Evolutionary conservation across 2,113 vertebrate genomes (phyloP).

Genomic region (Hippopotamus amphibius): DNA sequence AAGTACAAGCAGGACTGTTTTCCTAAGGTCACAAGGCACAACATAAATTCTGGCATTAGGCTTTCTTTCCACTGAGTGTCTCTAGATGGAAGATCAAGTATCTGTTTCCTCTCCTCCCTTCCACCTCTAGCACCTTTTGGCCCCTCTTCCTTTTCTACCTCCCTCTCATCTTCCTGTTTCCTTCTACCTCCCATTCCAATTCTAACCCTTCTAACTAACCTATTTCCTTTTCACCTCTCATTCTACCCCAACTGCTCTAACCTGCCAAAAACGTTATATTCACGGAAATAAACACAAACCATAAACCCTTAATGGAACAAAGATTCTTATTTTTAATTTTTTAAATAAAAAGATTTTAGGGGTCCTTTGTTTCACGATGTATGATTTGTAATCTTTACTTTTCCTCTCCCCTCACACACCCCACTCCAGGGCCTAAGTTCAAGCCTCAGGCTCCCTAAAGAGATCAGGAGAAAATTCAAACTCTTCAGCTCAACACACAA

Average conservation of each 20-base stretch:
- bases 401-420: background rate
- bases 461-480: conserved; percentile 34
- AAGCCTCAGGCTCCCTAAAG: background rate
- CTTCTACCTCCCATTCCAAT: conserved; percentile 46
- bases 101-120: conserved; percentile 62
- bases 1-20: conserved; percentile 38
- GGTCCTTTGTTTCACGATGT: background rate
- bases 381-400: conserved; percentile 11
- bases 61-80: conserved; percentile 46
- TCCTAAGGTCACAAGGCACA: conserved; percentile 38
- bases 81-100: conserved; percentile 22
- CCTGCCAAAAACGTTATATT: conserved; percentile 42
- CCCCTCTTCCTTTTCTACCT: conserved; percentile 36
- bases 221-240: conserved; percentile 46
- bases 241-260: conserved; percentile 13
- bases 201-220: conserved; percentile 14
- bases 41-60: conserved; percentile 48
- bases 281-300: conserved; percentile 50
- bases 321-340: background rate
- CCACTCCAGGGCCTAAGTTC: background rate
- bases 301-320: background rate
- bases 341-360: conserved; percentile 8
- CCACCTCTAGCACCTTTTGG: conserved; percentile 35
- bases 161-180: conserved; percentile 56
- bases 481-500: conserved; percentile 4